A percentile compares a stretch with the other conserved stretches of the same genome.
Evolutionary conservation across 2,113 vertebrate genomes (phyloP).

Genomic region (Eleginops maclovinus): DNA sequence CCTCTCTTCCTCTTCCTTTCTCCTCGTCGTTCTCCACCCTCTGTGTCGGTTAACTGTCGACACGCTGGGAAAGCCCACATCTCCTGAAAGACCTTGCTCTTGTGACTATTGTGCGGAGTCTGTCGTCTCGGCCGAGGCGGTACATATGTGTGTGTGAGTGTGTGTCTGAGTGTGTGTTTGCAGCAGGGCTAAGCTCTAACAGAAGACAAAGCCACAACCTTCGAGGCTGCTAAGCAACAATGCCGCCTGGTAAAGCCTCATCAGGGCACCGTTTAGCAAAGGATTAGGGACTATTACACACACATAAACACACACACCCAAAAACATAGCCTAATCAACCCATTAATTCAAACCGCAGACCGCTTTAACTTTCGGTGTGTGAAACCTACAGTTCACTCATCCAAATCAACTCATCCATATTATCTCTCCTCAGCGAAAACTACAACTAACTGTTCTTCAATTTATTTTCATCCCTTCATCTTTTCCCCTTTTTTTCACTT

Average conservation of each 20-base stretch:
- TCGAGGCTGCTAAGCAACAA: conserved; percentile 79
- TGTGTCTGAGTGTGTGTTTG: conserved; percentile 33
- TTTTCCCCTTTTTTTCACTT: background rate
- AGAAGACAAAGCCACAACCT: conserved; percentile 75
- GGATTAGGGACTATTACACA: conserved; percentile 76
- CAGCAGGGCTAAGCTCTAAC: conserved; percentile 71
- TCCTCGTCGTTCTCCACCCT: conserved; percentile 22
- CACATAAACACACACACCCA: conserved; percentile 65
- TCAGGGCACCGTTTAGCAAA: conserved; percentile 74
- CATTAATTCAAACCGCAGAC: conserved; percentile 52
- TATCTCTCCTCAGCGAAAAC: conserved; percentile 11
- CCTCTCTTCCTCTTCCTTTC: conserved; percentile 54
- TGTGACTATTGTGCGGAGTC: conserved; percentile 50
- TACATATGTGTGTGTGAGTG: conserved; percentile 1
- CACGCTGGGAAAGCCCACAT: conserved; percentile 53
- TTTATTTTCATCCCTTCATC: background rate
- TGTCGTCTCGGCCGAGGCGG: conserved; percentile 64
- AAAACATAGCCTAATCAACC: conserved; percentile 45
- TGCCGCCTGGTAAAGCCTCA: conserved; percentile 74
- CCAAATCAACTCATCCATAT: conserved; percentile 12
- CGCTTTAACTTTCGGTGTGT: conserved; percentile 29
- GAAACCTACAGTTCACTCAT: conserved; percentile 26
- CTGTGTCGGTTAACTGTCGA: conserved; percentile 41
- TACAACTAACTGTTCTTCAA: background rate
- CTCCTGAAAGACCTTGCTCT: conserved; percentile 30